Evolutionary conservation across 2,113 vertebrate species (phyloP).

Genomic region (Suncus etruscus): DNA sequence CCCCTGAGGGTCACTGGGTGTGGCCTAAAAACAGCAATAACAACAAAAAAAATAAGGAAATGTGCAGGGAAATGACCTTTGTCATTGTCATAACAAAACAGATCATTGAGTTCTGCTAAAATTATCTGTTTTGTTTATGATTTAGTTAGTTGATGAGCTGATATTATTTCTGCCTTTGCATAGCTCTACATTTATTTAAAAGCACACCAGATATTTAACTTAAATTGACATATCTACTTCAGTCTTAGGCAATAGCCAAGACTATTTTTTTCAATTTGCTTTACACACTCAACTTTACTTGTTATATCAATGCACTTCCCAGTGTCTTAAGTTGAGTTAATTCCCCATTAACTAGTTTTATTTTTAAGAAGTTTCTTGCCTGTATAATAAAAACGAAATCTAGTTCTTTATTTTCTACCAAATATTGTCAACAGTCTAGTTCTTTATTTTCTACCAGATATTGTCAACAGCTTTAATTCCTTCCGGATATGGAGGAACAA

Average conservation of each 20-base stretch:
- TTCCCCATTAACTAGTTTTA: slow-evolving; percentile 83
- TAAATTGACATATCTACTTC: background rate
- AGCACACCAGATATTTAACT: background rate
- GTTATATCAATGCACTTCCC: slow-evolving; percentile 67
- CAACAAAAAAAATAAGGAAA: too few species aligned
- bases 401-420: slow-evolving; percentile 79
- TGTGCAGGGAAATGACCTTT: background rate
- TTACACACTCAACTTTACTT: slow-evolving; percentile 65
- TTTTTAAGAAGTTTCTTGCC: slow-evolving; percentile 75
- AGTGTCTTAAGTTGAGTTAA: slow-evolving; percentile 77
- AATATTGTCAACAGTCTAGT: slow-evolving; percentile 82
- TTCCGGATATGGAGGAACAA: slow-evolving; percentile 79
- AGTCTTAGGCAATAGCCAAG: slow-evolving; percentile 39
- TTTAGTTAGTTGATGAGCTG: background rate
- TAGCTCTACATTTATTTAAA: slow-evolving; percentile 6
- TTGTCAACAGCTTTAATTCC: slow-evolving; percentile 84
- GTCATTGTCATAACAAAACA: slow-evolving; percentile 20
- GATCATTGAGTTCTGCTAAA: slow-evolving; percentile 20
- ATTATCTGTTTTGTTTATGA: slow-evolving; percentile 36
- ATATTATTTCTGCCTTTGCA: background rate
- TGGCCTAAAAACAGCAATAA: too few species aligned
- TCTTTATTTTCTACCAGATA: slow-evolving; percentile 80
- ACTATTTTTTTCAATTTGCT: slow-evolving; percentile 48
- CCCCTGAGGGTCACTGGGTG: too few species aligned
- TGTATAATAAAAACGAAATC: slow-evolving; percentile 77